Conservation (phyloP, 2,113 vertebrate species). For the Halichoeres trimaculatus region DNA sequence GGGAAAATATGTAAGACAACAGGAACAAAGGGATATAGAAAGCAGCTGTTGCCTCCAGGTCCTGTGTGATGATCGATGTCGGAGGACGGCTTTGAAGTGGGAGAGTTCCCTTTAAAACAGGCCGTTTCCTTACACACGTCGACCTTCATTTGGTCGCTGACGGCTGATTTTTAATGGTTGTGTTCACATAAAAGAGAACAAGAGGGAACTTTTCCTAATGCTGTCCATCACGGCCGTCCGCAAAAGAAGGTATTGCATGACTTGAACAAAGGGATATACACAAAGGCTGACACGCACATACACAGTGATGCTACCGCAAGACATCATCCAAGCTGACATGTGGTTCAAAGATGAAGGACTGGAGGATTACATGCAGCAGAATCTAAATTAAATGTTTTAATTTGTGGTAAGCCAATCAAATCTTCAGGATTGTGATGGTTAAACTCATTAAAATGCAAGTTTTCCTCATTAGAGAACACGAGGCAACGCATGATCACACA, state of each 20-base stretch:
- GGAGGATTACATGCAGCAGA: not conserved
- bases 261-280: not conserved
- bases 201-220: not conserved
- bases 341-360: slow-evolving; percentile 19
- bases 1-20: slow-evolving; percentile 7
- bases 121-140: slow-evolving; percentile 29
- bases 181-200: slow-evolving; percentile 5
- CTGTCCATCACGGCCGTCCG: not conserved
- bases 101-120: slow-evolving; percentile 16
- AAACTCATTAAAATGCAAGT: slow-evolving; percentile 29
- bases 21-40: slow-evolving; percentile 5
- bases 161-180: slow-evolving; percentile 40
- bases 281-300: not conserved
- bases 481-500: slow-evolving; percentile 33
- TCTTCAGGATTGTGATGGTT: slow-evolving; percentile 10
- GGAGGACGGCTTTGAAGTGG: slow-evolving; percentile 46
- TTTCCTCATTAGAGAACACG: slow-evolving; percentile 32
- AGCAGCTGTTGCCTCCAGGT: slow-evolving; percentile 33
- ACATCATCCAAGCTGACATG: slow-evolving; percentile 19
- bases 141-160: slow-evolving; percentile 32
- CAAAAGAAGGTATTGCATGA: not conserved
- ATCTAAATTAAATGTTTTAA: slow-evolving; percentile 32
- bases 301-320: not conserved
- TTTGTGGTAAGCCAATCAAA: slow-evolving; percentile 11
- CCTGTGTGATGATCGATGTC: slow-evolving; percentile 28